Evolutionary conservation across 1,140 invertebrate genomes (phyloP).

Genomic region (Drosophila orena): DNA sequence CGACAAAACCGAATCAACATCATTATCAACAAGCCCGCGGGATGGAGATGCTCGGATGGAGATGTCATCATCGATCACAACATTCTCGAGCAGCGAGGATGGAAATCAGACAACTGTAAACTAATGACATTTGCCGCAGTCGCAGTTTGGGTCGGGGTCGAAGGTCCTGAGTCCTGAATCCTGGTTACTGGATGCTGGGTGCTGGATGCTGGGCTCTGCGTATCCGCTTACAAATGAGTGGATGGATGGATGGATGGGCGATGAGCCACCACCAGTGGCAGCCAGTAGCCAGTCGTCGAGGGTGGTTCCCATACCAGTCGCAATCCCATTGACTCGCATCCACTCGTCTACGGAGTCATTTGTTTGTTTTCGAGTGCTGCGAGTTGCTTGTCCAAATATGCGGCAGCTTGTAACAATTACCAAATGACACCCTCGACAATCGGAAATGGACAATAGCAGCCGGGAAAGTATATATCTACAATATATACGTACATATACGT

Average conservation of each 20-base stretch:
- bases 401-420: conserved; percentile 83
- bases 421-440: conserved; percentile 82
- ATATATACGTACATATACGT: too few relatives aligned
- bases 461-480: conserved; percentile 1
- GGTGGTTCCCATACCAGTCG: conserved; percentile 47
- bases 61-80: conserved; percentile 81
- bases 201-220: conserved; percentile 5
- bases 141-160: neutral
- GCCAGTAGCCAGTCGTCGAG: conserved; percentile 14
- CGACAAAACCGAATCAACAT: conserved; percentile 30
- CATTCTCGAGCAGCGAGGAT: conserved; percentile 23
- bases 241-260: neutral
- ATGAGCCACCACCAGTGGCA: conserved; percentile 21
- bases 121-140: conserved; percentile 56
- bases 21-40: conserved; percentile 21
- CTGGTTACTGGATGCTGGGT: too few relatives aligned
- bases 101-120: conserved; percentile 82
- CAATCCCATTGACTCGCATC: conserved; percentile 9
- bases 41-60: conserved; percentile 20
- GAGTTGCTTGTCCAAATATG: conserved; percentile 72
- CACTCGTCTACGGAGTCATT: conserved; percentile 54
- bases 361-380: conserved; percentile 73
- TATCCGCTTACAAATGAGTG: conserved; percentile 61
- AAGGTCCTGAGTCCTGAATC: neutral
- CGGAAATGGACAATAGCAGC: conserved; percentile 26